Percentiles rank a stretch among this genome's conserved stretches.
Evolutionary conservation across 2,888 invertebrate genomes (phyloP).

Genomic region (Elegia similella): DNA sequence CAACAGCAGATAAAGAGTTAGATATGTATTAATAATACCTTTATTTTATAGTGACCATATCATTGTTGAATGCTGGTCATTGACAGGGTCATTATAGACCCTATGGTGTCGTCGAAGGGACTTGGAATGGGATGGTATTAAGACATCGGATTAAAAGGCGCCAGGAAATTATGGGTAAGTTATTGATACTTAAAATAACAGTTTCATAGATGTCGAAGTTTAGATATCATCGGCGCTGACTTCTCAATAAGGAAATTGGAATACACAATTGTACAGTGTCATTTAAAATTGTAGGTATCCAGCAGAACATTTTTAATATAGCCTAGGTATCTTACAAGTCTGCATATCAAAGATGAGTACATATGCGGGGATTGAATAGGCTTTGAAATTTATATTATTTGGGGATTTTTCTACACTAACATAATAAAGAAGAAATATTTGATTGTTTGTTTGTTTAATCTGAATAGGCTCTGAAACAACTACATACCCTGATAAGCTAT

Average conservation of each 20-base stretch:
- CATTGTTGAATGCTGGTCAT: conserved; percentile 52
- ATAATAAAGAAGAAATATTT: too few relatives aligned
- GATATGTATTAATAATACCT: conserved; percentile 77
- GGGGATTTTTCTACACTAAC: too few relatives aligned
- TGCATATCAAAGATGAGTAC: too few relatives aligned
- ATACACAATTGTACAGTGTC: too few relatives aligned
- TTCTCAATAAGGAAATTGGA: not conserved
- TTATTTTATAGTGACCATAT: conserved; percentile 34
- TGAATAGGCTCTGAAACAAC: too few relatives aligned
- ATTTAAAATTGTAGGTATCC: too few relatives aligned
- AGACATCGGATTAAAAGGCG: conserved; percentile 24
- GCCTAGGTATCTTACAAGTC: too few relatives aligned
- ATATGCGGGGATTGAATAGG: too few relatives aligned
- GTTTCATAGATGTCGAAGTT: conserved; percentile 14
- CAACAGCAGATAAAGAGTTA: conserved; percentile 67
- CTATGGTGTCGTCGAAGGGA: conserved; percentile 25
- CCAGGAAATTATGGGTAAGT: conserved; percentile 26
- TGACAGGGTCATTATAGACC: conserved; percentile 48
- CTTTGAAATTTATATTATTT: too few relatives aligned
- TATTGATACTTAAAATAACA: conserved; percentile 15
- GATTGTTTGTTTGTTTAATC: too few relatives aligned
- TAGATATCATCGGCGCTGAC: not conserved
- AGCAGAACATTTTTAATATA: too few relatives aligned
- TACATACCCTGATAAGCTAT: too few relatives aligned
- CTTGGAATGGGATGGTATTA: not conserved